Percentiles rank a stretch among this genome's conserved stretches.
Conservation (phyloP, 2,113 vertebrate species). For the Grallaria varia region DNA sequence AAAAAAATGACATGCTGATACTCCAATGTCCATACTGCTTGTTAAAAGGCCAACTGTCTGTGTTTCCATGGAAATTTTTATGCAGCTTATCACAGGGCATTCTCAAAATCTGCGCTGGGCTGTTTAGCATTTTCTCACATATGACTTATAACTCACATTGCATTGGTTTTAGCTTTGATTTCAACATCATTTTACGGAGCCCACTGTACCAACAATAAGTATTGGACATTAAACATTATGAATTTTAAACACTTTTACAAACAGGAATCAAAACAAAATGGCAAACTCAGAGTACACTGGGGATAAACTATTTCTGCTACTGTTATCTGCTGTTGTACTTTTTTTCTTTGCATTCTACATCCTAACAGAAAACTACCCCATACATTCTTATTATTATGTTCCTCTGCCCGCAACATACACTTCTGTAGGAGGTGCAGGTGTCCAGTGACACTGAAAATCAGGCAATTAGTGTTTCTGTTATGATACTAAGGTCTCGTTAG, state of each 20-base stretch:
- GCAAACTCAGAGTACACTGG: background rate
- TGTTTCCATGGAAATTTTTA: conserved; percentile 49
- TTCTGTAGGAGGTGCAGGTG: conserved; percentile 1
- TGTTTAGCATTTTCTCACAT: background rate
- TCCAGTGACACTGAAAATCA: conserved; percentile 38
- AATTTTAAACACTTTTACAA: background rate
- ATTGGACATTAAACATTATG: background rate
- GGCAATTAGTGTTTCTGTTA: conserved; percentile 34
- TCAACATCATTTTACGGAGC: background rate
- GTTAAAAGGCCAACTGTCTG: background rate
- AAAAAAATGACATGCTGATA: background rate
- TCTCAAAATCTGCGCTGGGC: background rate
- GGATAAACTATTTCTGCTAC: background rate
- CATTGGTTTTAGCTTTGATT: background rate
- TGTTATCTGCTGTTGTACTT: background rate
- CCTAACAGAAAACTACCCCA: background rate
- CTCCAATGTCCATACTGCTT: background rate
- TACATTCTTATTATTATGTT: conserved; percentile 15
- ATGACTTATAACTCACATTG: background rate
- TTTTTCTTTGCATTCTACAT: background rate
- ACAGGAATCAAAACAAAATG: background rate
- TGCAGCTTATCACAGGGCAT: background rate
- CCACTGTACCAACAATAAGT: background rate
- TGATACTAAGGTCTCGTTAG: conserved; percentile 29
- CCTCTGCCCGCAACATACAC: background rate